Conservation (phyloP, 1,140 invertebrate species). For the Aphelinus atriplicis region DNA sequence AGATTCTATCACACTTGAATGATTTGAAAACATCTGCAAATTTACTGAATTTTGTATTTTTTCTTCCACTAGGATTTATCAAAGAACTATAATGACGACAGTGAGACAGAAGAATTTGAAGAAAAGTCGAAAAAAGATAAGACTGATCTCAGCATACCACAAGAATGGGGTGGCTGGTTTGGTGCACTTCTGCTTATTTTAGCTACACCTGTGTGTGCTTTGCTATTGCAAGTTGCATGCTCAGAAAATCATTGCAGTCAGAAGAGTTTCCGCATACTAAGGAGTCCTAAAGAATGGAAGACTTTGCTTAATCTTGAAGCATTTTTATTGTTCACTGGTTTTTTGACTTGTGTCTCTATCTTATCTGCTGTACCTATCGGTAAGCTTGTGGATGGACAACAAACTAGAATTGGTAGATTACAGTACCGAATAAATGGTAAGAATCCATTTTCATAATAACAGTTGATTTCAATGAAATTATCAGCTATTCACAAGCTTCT, state of each 20-base stretch:
- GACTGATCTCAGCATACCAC: constrained; percentile 53
- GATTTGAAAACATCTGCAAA: not conserved
- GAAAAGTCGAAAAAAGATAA: constrained; percentile 52
- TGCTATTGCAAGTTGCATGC: constrained; percentile 57
- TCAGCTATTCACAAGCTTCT: not conserved
- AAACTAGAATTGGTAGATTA: constrained; percentile 55
- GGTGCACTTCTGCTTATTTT: constrained; percentile 53
- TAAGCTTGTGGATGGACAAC: constrained; percentile 51
- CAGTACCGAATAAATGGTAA: constrained; percentile 61
- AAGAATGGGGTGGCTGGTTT: constrained; percentile 61
- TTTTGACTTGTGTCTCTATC: constrained; percentile 47
- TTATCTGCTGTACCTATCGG: constrained; percentile 58
- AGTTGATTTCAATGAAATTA: not conserved
- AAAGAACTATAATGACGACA: constrained; percentile 47
- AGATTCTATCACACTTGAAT: constrained; percentile 11
- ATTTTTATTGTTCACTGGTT: constrained; percentile 50
- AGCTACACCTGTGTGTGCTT: constrained; percentile 45
- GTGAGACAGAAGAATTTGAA: constrained; percentile 38
- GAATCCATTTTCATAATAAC: constrained; percentile 3
- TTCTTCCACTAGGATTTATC: constrained; percentile 47
- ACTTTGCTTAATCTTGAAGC: constrained; percentile 51
- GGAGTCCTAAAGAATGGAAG: constrained; percentile 42
- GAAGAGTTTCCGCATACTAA: constrained; percentile 43
- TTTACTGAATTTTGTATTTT: constrained; percentile 3
- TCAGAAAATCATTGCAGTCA: constrained; percentile 50